phyloP scores from a whole-genome alignment of 2,797 vertebrate species.

The Squalus acanthias region DNA sequence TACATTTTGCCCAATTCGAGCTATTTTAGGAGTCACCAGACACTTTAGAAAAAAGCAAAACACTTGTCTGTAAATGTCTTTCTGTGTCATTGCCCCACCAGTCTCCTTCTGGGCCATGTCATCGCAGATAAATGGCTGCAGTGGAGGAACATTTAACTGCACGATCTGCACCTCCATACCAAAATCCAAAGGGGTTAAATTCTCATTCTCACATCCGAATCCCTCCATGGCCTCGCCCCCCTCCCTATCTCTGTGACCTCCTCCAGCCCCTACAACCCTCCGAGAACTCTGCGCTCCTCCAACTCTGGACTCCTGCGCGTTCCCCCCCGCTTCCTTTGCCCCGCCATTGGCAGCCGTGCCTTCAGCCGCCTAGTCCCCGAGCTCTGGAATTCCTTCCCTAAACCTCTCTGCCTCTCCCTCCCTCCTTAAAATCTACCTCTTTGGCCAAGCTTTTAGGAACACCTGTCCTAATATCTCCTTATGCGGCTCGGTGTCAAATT shows the following conservation, averaged over 20 bases:
- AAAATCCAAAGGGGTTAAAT: neutral
- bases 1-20: neutral
- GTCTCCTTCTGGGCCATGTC: neutral
- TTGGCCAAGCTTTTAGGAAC: neutral
- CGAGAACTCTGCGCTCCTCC: neutral
- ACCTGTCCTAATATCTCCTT: neutral
- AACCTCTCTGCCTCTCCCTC: neutral
- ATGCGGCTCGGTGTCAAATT: neutral
- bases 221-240: neutral
- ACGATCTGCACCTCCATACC: neutral
- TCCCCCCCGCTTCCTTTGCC: neutral
- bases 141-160: neutral
- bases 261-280: neutral
- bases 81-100: neutral
- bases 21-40: neutral
- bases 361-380: neutral
- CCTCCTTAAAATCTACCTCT: neutral
- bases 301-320: too few relatives aligned
- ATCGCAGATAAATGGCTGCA: neutral
- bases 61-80: neutral
- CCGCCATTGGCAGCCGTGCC: neutral
- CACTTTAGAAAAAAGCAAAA: neutral
- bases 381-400: neutral
- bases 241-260: neutral
- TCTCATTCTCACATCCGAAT: neutral